Percentiles rank a stretch among this genome's conserved stretches.
These are phyloP conservation scores for Cryptoleucopteryx plumbea DNA, from an alignment of 2,113 vertebrate genomes.

Conservation along the genomic window DNA sequence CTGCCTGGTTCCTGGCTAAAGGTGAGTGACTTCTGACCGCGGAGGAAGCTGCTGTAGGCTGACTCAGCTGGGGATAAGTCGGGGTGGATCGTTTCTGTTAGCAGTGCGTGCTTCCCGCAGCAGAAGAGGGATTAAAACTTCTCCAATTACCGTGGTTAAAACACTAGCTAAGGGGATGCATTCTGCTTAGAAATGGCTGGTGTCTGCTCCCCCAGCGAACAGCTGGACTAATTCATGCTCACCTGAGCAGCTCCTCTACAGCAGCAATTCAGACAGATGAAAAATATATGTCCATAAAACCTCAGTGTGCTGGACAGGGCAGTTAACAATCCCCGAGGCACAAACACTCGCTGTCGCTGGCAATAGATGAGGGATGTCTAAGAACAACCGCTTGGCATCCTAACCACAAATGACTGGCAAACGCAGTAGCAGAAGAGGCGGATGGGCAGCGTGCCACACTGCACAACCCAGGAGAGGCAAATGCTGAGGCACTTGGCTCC, in stretches of 20 bases:
- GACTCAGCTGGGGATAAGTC: not conserved
- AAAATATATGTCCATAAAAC: not conserved
- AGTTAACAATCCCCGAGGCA: not conserved
- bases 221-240: not conserved
- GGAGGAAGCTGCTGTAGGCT: not conserved
- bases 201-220: not conserved
- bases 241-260: not conserved
- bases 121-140: constrained; percentile 29
- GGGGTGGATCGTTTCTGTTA: not conserved
- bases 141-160: not conserved
- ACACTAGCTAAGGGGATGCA: not conserved
- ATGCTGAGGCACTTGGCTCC: not conserved
- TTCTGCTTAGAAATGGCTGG: not conserved
- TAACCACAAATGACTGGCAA: accelerated
- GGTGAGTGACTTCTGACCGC: not conserved
- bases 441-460: accelerated
- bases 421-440: accelerated
- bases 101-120: not conserved
- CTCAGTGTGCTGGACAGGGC: not conserved
- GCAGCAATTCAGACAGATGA: not conserved
- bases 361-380: not conserved
- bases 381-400: not conserved
- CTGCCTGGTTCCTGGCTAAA: constrained; percentile 21
- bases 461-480: not conserved
- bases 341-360: not conserved